Percentiles rank a stretch among this genome's conserved stretches.
These are phyloP conservation scores for Drosophila burlai DNA, from an alignment of 1,140 invertebrate species.

Conservation along the genomic window DNA sequence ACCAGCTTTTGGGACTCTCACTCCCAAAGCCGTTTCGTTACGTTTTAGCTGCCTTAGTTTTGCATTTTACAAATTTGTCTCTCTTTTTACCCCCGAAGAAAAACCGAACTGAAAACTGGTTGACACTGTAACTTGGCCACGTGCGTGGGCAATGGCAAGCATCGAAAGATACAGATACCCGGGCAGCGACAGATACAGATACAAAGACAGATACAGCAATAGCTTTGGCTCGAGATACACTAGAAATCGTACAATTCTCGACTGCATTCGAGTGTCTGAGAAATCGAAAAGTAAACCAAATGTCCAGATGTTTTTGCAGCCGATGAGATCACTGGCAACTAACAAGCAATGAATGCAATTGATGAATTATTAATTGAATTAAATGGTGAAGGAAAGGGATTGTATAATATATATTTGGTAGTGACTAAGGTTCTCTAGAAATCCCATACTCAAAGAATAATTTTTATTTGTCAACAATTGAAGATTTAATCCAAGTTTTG, in stretches of 20 bases:
- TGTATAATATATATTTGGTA: background rate
- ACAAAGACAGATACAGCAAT: conserved; percentile 13
- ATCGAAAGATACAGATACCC: conserved; percentile 5
- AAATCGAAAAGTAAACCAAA: conserved; percentile 18
- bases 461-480: background rate
- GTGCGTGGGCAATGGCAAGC: conserved; percentile 58
- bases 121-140: conserved; percentile 40
- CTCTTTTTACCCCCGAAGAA: background rate
- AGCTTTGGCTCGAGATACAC: conserved; percentile 17
- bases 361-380: conserved; percentile 10
- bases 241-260: conserved; percentile 67
- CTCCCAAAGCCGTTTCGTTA: conserved; percentile 4
- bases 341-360: background rate
- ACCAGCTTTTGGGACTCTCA: background rate
- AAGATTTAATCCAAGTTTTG: too few species aligned
- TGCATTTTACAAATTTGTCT: conserved; percentile 25
- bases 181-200: background rate
- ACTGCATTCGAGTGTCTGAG: conserved; percentile 37
- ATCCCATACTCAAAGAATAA: background rate
- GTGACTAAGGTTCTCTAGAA: background rate
- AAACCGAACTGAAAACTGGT: conserved; percentile 39
- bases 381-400: background rate
- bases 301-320: conserved; percentile 20
- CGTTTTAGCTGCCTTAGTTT: conserved; percentile 19
- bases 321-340: conserved; percentile 6